Percentiles rank a stretch among this genome's conserved stretches.
These are phyloP conservation scores for Macrotrachela quadricornifera DNA, from an alignment of 1,140 invertebrate genomes.

Conservation along the genomic window DNA sequence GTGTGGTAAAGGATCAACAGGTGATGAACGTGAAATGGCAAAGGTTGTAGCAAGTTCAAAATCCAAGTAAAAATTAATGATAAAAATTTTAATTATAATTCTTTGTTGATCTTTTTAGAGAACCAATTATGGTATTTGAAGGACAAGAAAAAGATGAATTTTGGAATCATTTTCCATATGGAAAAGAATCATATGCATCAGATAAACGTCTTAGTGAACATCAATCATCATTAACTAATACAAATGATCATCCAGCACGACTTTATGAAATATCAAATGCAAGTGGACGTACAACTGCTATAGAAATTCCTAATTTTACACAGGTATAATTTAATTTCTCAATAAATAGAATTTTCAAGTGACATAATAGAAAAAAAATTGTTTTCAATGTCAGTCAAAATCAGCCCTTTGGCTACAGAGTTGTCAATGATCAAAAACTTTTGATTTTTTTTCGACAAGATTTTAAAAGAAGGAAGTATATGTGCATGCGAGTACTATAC, in stretches of 20 bases:
- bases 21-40: conserved; percentile 42
- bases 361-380: too few species aligned
- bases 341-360: too few species aligned
- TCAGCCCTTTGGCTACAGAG: too few species aligned
- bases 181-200: conserved; percentile 36
- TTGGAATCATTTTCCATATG: conserved; percentile 44
- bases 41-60: conserved; percentile 34
- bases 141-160: conserved; percentile 47
- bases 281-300: not conserved
- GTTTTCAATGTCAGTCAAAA: too few species aligned
- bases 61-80: conserved; percentile 12
- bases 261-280: conserved; percentile 5
- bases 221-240: too few species aligned
- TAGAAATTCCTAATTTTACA: conserved; percentile 1
- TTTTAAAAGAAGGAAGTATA: too few species aligned
- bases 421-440: too few species aligned
- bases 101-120: not conserved
- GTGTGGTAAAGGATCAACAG: conserved; percentile 44
- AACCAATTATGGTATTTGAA: conserved; percentile 36
- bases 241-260: not conserved
- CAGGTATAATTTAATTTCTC: not conserved
- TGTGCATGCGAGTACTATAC: too few species aligned
- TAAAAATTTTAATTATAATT: too few species aligned
- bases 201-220: conserved; percentile 29
- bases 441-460: too few species aligned